Evolutionary conservation across 1,140 invertebrate species (phyloP).

Genomic region (Drosophila pseudoananassae): DNA sequence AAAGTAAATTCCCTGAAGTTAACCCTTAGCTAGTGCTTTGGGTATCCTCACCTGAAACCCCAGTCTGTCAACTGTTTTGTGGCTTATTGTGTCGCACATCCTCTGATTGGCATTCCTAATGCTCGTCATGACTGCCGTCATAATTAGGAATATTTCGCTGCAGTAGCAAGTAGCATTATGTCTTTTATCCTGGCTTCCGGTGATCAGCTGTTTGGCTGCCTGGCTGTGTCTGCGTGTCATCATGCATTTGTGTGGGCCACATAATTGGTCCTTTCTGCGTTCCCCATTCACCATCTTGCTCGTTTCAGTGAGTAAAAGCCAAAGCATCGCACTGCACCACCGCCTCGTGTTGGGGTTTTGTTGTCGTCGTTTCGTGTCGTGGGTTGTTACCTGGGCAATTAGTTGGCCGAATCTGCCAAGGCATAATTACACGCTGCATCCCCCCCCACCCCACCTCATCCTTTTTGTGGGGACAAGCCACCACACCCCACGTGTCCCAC

Average conservation of each 20-base stretch:
- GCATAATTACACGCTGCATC: conserved; percentile 31
- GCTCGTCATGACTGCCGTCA: not conserved
- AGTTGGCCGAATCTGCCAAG: conserved; percentile 30
- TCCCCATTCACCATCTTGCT: not conserved
- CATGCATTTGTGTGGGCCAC: conserved; percentile 5
- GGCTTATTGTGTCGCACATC: not conserved
- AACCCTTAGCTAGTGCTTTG: too few relatives aligned
- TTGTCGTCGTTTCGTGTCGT: conserved; percentile 7
- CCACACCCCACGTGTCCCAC: not conserved
- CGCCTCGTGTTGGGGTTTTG: not conserved
- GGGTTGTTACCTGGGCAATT: conserved; percentile 33
- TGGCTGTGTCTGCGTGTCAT: conserved; percentile 4
- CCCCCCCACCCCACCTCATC: not conserved
- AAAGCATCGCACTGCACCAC: not conserved
- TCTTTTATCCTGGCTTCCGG: conserved; percentile 5
- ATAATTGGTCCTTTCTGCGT: conserved; percentile 2
- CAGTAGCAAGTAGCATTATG: not conserved
- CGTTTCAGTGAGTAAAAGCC: not conserved
- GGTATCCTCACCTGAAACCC: too few relatives aligned
- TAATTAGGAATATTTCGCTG: not conserved
- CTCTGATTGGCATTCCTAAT: not conserved
- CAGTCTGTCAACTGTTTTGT: not conserved
- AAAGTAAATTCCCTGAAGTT: too few relatives aligned
- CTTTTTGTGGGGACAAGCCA: too few relatives aligned
- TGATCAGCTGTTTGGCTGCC: not conserved